These are phyloP conservation scores for Dicyrtoma fusca DNA, from an alignment of 2,888 invertebrate species.

Conservation along the genomic window DNA sequence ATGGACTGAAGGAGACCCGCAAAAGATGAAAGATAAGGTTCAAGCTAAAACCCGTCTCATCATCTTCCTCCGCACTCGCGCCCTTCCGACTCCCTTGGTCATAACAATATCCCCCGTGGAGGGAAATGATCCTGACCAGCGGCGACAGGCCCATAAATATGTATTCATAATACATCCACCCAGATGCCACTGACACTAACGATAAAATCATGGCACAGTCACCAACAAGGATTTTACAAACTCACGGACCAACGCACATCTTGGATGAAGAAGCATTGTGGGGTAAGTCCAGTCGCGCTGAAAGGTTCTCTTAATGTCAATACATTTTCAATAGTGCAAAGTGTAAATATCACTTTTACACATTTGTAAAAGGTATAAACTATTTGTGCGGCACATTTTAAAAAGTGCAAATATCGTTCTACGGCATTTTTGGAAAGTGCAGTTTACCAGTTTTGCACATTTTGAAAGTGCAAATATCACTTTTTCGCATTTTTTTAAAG, in stretches of 20 bases:
- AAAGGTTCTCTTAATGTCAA: neutral
- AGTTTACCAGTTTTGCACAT: too few species aligned
- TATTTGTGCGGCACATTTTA: too few species aligned
- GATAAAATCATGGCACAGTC: constrained; percentile 30
- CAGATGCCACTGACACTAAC: constrained; percentile 28
- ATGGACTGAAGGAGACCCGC: neutral
- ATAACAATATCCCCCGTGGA: constrained; percentile 29
- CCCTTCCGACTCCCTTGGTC: constrained; percentile 1
- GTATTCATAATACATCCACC: constrained; percentile 30
- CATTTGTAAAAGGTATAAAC: too few species aligned
- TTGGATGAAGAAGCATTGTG: too few species aligned
- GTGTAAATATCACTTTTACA: too few species aligned
- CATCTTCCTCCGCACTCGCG: constrained; percentile 7
- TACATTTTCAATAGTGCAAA: too few species aligned
- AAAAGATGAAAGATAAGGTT: constrained; percentile 8
- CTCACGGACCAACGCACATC: neutral
- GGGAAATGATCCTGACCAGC: constrained; percentile 32
- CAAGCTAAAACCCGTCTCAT: constrained; percentile 8
- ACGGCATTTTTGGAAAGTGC: too few species aligned
- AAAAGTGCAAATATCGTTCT: too few species aligned
- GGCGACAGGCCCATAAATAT: constrained; percentile 28
- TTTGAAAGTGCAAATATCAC: too few species aligned
- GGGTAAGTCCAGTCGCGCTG: too few species aligned
- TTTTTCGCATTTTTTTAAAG: too few species aligned
- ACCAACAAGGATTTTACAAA: constrained; percentile 11